Evolutionary conservation across 2,888 invertebrate genomes (phyloP).

Genomic region (Ellobium chinense): DNA sequence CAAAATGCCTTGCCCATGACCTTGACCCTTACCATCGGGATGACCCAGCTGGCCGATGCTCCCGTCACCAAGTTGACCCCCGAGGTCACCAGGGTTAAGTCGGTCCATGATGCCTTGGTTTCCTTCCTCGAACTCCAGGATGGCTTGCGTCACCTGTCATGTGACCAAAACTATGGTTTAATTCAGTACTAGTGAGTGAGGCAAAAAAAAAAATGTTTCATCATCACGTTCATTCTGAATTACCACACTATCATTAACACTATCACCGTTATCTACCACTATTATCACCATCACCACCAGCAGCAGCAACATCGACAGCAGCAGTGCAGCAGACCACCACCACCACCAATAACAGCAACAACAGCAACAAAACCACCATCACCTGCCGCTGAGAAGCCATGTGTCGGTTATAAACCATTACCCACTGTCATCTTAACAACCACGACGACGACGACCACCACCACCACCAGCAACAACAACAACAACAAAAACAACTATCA

Average conservation of each 20-base stretch:
- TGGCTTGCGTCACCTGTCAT: constrained; percentile 39
- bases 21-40: constrained; percentile 31
- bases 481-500: not conserved
- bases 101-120: constrained; percentile 41
- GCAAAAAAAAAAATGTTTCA: no score
- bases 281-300: not conserved
- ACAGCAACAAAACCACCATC: not conserved
- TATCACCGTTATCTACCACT: no score
- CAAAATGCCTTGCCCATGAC: constrained; percentile 23
- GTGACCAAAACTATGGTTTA: no score
- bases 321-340: not conserved
- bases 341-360: not conserved
- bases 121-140: constrained; percentile 45
- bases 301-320: not conserved
- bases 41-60: constrained; percentile 42
- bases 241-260: not conserved
- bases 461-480: not conserved
- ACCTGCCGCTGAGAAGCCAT: no score
- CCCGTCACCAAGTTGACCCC: constrained; percentile 43
- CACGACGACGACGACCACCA: not conserved
- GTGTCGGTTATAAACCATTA: no score
- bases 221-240: not conserved
- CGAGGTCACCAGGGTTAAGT: constrained; percentile 30
- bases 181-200: no score
- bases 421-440: no score